Conservation (phyloP, 2,113 vertebrate genomes). For the Hippocampus comes region DNA sequence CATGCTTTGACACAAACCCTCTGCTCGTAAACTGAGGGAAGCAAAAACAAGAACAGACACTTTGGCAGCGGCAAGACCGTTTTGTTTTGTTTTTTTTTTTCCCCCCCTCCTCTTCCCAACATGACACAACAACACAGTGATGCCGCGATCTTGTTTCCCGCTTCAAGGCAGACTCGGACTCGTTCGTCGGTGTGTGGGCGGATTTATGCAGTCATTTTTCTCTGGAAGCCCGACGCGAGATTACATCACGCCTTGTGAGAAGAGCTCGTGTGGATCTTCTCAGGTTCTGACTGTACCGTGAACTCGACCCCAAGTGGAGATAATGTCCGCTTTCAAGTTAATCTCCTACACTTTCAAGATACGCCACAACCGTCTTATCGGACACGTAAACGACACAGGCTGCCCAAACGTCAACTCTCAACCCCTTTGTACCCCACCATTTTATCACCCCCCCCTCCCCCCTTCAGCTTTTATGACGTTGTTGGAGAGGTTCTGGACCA, state of each 20-base stretch:
- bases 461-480: slow-evolving; percentile 23
- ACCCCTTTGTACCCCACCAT: not conserved
- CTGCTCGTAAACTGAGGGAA: not conserved
- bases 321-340: slow-evolving; percentile 42
- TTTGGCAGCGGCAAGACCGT: not conserved
- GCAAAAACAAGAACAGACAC: not conserved
- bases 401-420: not conserved
- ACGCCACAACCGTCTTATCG: slow-evolving; percentile 43
- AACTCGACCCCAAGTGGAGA: slow-evolving; percentile 43
- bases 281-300: slow-evolving; percentile 39
- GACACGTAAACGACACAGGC: slow-evolving; percentile 26
- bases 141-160: not conserved
- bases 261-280: slow-evolving; percentile 27
- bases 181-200: not conserved
- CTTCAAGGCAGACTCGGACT: slow-evolving; percentile 5
- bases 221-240: slow-evolving; percentile 13
- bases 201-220: slow-evolving; percentile 5
- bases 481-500: slow-evolving; percentile 26
- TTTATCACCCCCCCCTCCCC: not conserved
- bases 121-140: not conserved
- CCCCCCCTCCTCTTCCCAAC: not conserved
- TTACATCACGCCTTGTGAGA: slow-evolving; percentile 33
- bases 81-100: not conserved
- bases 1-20: not conserved
- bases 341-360: slow-evolving; percentile 40